phyloP scores from a whole-genome alignment of 1,140 invertebrate genomes.

The Pygmarrhopalites habei region DNA sequence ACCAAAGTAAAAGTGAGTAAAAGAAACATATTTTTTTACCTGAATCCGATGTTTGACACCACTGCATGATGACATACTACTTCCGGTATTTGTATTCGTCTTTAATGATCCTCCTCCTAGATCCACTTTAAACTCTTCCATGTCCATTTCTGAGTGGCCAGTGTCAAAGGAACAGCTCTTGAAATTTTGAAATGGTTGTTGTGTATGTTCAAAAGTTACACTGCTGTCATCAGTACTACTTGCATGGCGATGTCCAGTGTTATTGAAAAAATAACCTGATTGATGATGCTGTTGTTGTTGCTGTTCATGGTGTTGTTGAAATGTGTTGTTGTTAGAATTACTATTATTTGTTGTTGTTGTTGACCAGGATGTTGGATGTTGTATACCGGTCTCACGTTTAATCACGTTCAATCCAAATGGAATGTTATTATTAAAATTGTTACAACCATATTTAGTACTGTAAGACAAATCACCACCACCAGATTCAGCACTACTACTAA shows the following conservation, averaged over 20 bases:
- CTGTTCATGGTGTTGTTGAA: not conserved
- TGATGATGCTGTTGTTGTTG: conserved; percentile 3
- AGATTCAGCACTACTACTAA: conserved; percentile 33
- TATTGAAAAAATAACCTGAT: conserved; percentile 18
- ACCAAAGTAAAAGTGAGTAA: too few species aligned
- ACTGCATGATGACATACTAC: too few species aligned
- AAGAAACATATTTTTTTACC: too few species aligned
- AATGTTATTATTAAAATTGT: conserved; percentile 11
- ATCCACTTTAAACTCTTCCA: conserved; percentile 20
- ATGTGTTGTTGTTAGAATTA: not conserved
- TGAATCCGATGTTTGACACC: too few species aligned
- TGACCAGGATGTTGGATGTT: not conserved
- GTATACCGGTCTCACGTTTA: not conserved
- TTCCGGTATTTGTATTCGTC: not conserved
- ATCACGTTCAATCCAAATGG: not conserved
- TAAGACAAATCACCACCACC: conserved; percentile 24
- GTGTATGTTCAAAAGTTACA: not conserved
- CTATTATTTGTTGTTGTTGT: not conserved
- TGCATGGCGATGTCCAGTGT: not conserved
- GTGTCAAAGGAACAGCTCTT: conserved; percentile 34
- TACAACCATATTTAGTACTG: conserved; percentile 28
- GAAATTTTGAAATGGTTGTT: conserved; percentile 20
- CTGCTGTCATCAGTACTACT: not conserved
- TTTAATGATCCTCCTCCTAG: not conserved
- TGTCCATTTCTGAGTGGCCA: not conserved